Conservation (phyloP, 2,888 invertebrate species). For the Synergus laeviventris region DNA sequence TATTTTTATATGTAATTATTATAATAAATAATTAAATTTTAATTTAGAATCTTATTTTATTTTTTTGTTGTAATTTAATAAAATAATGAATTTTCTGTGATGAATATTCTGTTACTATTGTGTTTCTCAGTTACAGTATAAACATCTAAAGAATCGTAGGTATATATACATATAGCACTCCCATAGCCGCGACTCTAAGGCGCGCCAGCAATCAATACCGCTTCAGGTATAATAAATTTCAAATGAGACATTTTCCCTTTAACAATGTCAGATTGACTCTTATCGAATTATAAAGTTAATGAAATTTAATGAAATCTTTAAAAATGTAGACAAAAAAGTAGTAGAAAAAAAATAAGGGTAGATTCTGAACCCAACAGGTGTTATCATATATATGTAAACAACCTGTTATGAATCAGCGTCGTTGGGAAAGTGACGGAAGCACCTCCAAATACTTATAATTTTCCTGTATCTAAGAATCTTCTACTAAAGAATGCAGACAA, state of each 20-base stretch:
- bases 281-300: neutral
- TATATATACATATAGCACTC: conserved; percentile 24
- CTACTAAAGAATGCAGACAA: conserved; percentile 23
- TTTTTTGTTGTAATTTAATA: neutral
- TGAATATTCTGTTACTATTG: neutral
- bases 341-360: neutral
- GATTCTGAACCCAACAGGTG: conserved; percentile 10
- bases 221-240: conserved; percentile 10
- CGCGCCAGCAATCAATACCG: conserved; percentile 29
- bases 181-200: conserved; percentile 30
- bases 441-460: conserved; percentile 8
- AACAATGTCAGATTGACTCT: neutral
- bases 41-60: neutral
- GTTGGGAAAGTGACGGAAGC: neutral
- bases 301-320: neutral
- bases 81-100: neutral
- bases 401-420: conserved; percentile 23
- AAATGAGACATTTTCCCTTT: conserved; percentile 14
- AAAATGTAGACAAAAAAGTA: neutral
- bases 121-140: conserved; percentile 2
- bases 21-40: neutral
- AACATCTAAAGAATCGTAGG: conserved; percentile 8
- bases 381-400: conserved; percentile 22
- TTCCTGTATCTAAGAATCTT: neutral
- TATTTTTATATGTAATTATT: too few species aligned